A percentile compares a stretch with the other conserved stretches of the same genome.
Evolutionary conservation across 2,113 vertebrate genomes (phyloP).

Genomic region (Sphaerodactylus townsendi): DNA sequence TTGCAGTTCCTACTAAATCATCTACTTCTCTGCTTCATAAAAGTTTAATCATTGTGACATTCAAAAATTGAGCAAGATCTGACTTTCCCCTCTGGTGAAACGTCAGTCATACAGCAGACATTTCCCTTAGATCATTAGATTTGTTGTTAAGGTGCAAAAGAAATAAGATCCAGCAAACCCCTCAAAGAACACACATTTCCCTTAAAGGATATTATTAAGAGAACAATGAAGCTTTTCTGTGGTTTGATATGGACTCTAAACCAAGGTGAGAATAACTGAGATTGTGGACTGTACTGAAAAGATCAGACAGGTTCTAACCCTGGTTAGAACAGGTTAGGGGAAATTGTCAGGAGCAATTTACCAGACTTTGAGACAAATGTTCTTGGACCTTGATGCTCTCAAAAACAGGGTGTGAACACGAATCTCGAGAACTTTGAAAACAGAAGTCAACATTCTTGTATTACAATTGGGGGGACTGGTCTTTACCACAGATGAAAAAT

Average conservation of each 20-base stretch:
- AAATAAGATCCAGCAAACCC: background rate
- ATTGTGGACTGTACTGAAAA: background rate
- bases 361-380: background rate
- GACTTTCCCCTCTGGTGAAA: background rate
- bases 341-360: background rate
- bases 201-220: background rate
- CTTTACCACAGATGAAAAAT: background rate
- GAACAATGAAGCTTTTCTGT: background rate
- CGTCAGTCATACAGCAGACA: background rate
- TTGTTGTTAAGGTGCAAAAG: background rate
- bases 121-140: background rate
- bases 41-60: background rate
- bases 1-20: background rate
- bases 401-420: background rate
- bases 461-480: background rate
- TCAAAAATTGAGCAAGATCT: background rate
- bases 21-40: background rate
- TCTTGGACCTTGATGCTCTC: background rate
- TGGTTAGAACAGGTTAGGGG: background rate
- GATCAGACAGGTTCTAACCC: background rate
- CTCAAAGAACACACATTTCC: background rate
- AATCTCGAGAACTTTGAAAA: background rate
- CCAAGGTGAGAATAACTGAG: conserved; percentile 19
- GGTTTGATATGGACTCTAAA: conserved; percentile 20
- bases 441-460: background rate